Percentiles rank a stretch among this genome's conserved stretches.
Conservation (phyloP, 2,113 vertebrate species). For the Bagarius yarrelli region DNA sequence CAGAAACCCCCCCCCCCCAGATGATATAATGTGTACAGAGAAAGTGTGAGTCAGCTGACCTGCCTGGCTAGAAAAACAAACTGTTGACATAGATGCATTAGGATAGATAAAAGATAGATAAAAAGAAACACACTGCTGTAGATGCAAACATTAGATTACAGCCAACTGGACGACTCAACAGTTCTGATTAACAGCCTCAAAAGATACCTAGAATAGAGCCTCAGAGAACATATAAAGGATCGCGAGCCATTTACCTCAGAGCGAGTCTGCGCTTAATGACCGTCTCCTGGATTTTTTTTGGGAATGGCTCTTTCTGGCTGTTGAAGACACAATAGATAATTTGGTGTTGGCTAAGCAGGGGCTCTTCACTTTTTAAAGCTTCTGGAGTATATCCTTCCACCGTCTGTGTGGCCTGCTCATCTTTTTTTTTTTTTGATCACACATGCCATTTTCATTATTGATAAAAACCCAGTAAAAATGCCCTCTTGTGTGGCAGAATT, state of each 20-base stretch:
- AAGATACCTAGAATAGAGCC: background rate
- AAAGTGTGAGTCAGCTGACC: background rate
- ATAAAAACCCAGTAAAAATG: background rate
- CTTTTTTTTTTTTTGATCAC: constrained; percentile 8
- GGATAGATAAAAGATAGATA: constrained; percentile 2
- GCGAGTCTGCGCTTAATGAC: constrained; percentile 28
- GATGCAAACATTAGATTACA: background rate
- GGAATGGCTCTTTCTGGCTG: constrained; percentile 15
- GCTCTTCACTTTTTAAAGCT: background rate
- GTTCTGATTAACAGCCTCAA: background rate
- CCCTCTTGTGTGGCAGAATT: background rate
- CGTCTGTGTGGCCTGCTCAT: background rate
- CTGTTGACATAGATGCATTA: background rate
- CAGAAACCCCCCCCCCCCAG: background rate
- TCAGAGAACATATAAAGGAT: constrained; percentile 5
- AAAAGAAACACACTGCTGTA: background rate
- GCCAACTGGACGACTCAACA: background rate
- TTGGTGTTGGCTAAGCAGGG: constrained; percentile 11
- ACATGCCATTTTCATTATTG: constrained; percentile 7
- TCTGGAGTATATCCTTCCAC: background rate
- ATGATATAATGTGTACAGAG: background rate
- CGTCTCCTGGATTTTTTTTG: constrained; percentile 2
- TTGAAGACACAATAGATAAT: constrained; percentile 3
- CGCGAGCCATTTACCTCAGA: constrained; percentile 6
- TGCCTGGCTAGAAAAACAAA: background rate